Conservation (phyloP, 1,140 invertebrate species). For the Psilanteris sp. region DNA sequence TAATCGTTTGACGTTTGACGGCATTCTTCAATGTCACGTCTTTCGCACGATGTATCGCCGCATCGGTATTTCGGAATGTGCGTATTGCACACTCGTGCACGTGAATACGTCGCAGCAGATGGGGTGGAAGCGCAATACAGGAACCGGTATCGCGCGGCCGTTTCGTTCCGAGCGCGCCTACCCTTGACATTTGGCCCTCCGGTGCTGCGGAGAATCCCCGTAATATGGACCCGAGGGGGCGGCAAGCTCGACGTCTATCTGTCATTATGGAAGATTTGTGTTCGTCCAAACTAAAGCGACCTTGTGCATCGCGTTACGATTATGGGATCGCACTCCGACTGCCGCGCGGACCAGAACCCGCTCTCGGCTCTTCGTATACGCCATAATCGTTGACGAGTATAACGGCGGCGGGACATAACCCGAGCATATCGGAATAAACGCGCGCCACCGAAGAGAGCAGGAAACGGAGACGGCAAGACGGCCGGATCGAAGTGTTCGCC, state of each 20-base stretch:
- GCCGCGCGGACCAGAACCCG: constrained; percentile 35
- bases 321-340: constrained; percentile 60
- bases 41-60: constrained; percentile 46
- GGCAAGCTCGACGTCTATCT: constrained; percentile 67
- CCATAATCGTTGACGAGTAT: constrained; percentile 10
- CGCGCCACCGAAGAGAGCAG: constrained; percentile 11
- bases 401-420: constrained; percentile 27
- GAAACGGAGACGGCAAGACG: constrained; percentile 31
- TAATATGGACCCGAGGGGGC: constrained; percentile 56
- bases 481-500: constrained; percentile 30
- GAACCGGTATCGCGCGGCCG: constrained; percentile 49
- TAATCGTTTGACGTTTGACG: constrained; percentile 50
- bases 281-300: constrained; percentile 63
- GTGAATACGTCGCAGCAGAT: constrained; percentile 28
- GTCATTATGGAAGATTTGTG: constrained; percentile 71
- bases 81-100: constrained; percentile 31
- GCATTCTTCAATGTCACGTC: constrained; percentile 54
- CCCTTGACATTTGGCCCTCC: constrained; percentile 47
- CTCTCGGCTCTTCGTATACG: too few relatives aligned
- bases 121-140: constrained; percentile 51
- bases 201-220: constrained; percentile 29
- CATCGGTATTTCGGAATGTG: constrained; percentile 45
- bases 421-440: constrained; percentile 39
- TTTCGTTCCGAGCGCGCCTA: constrained; percentile 45
- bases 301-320: constrained; percentile 70